phyloP scores from a whole-genome alignment of 1,140 invertebrate species.

The Belonocnema kinseyi region DNA sequence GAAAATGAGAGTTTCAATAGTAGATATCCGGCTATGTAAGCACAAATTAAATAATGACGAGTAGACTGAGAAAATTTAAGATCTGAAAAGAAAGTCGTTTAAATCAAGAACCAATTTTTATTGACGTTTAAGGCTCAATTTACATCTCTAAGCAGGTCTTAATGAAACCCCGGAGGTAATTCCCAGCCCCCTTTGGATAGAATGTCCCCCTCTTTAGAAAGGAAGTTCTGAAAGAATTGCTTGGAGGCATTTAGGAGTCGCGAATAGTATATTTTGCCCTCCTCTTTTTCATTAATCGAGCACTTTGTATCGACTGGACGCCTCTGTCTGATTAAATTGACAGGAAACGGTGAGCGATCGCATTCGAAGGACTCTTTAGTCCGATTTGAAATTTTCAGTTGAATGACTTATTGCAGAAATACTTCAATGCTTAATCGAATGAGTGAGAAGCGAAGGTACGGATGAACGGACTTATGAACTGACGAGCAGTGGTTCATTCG shows the following conservation, averaged over 20 bases:
- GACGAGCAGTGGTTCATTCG: constrained; percentile 33
- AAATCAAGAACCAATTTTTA: too few relatives aligned
- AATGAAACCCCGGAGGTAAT: too few relatives aligned
- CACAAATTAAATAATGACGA: too few relatives aligned
- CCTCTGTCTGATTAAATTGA: constrained; percentile 8
- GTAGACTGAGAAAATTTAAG: too few relatives aligned
- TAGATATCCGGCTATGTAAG: too few relatives aligned
- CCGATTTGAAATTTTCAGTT: constrained; percentile 21
- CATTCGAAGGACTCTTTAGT: not conserved
- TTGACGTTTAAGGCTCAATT: too few relatives aligned
- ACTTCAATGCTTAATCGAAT: constrained; percentile 36
- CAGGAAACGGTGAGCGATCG: constrained; percentile 7
- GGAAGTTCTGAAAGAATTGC: not conserved
- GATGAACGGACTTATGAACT: constrained; percentile 23
- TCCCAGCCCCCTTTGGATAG: too few relatives aligned
- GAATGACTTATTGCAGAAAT: constrained; percentile 20
- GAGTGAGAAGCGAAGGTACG: constrained; percentile 31
- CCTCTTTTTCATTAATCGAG: constrained; percentile 1
- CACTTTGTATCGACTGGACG: constrained; percentile 12
- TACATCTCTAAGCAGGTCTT: too few relatives aligned
- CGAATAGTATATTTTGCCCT: not conserved
- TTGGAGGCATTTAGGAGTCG: not conserved
- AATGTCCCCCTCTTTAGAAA: too few relatives aligned
- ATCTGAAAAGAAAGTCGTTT: too few relatives aligned
- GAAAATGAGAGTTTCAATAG: too few relatives aligned